Conservation (phyloP, 2,797 vertebrate species). For the Chelmon rostratus region DNA sequence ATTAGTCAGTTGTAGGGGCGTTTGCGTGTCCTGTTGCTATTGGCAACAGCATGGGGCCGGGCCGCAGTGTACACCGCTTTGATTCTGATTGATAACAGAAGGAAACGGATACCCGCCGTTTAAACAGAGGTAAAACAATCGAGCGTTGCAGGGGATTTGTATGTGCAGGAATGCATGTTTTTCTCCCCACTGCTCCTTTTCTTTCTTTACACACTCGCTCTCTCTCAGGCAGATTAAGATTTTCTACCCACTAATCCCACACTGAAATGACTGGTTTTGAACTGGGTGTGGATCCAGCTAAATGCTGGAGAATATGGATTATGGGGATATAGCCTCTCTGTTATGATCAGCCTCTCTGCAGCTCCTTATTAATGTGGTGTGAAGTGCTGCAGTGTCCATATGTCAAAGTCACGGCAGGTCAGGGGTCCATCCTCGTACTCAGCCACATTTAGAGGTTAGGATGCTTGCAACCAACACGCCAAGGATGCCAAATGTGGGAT, state of each 20-base stretch:
- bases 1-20: slow-evolving; percentile 41
- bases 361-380: slow-evolving; percentile 40
- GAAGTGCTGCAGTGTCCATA: slow-evolving; percentile 47
- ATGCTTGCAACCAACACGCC: slow-evolving; percentile 1
- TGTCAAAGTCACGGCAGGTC: slow-evolving; percentile 59
- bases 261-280: slow-evolving; percentile 60
- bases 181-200: slow-evolving; percentile 37
- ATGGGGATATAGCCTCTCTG: slow-evolving; percentile 22
- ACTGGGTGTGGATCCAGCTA: slow-evolving; percentile 47
- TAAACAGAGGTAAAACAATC: slow-evolving; percentile 56
- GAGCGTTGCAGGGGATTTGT: slow-evolving; percentile 51
- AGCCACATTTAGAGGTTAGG: slow-evolving; percentile 35
- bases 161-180: slow-evolving; percentile 61
- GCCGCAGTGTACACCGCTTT: slow-evolving; percentile 65
- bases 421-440: slow-evolving; percentile 42
- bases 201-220: slow-evolving; percentile 39
- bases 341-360: slow-evolving; percentile 36
- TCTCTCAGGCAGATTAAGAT: slow-evolving; percentile 72
- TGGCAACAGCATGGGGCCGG: slow-evolving; percentile 80
- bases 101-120: slow-evolving; percentile 70
- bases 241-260: slow-evolving; percentile 72
- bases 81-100: slow-evolving; percentile 82
- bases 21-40: slow-evolving; percentile 85
- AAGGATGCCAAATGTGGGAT: slow-evolving; percentile 33
- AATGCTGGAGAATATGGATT: slow-evolving; percentile 61